Base-by-base conservation (phyloP, 1,140 invertebrate species). In the Sminthurinus signatus region DNA sequence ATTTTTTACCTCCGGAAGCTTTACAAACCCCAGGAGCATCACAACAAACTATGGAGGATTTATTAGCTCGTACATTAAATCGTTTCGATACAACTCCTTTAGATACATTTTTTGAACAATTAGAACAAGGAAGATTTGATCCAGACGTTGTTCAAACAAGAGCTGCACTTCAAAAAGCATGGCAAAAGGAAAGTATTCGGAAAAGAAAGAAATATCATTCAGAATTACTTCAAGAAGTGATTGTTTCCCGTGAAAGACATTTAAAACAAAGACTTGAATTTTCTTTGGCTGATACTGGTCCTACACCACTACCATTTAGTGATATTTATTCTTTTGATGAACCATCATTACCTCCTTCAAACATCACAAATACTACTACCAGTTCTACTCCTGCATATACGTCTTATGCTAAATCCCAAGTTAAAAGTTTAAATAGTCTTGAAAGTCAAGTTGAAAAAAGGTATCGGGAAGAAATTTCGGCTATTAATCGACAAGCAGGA, bases 191-290 rank as follows among this genome's bases (percentile, higher is more conserved):
- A 42, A 60, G 62, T 15, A 3, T 67, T 15, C 28, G 69, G 46
- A 64, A 51, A 58, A 56, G 62, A 48, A 66, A 65, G 56, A 64
- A 64, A 43, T 70, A 70, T 39, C 69, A 70, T 31, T 46, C 62
- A 25, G 67, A 70, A 31, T 32, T 70, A 48, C 28, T 70, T n/a
- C 52, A 64, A 62, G 64, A 70, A 19, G 48, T 70, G 29, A 48
- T 70, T 0, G 54, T 67, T 17, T 64, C 69, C 3, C 27, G 60
- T 28, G 59, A 48, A 55, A 67, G 42, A 21, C 57, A 48, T 27
- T 48, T 57, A 39, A 31, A 59, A 64, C 19, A n/a, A 43, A 32
- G 15, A 42, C 28, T 28, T 4, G 28, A 52, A 28, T 8, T 25
- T 12, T 15, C 3, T 52, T 3, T 15, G 8, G 27, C 5, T 52